Evolutionary conservation across 2,888 invertebrate genomes (phyloP).

Genomic region (Harmothoe impar): DNA sequence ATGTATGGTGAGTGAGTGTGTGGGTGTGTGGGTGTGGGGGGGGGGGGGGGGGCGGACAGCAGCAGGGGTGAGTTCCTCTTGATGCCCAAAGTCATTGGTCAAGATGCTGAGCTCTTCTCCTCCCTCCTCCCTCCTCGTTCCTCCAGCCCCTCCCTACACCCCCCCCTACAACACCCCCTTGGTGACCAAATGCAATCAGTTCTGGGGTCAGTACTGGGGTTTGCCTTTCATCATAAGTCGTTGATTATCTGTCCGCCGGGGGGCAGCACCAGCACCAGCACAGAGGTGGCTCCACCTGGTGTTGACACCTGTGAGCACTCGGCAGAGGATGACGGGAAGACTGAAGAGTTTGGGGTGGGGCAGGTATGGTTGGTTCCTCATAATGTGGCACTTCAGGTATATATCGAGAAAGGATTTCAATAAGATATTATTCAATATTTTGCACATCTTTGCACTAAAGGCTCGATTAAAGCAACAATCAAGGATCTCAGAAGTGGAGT

Average conservation of each 20-base stretch:
- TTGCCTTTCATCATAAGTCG: conserved; percentile 47
- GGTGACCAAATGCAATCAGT: conserved; percentile 32
- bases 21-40: not conserved
- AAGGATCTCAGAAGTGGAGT: no score
- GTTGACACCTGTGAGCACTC: conserved; percentile 41
- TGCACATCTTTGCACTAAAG: no score
- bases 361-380: not conserved
- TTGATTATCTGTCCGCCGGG: conserved; percentile 40
- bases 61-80: not conserved
- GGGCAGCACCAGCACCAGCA: conserved; percentile 26
- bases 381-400: no score
- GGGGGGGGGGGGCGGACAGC: not conserved
- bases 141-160: not conserved
- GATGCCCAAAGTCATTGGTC: not conserved
- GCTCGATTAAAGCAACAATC: no score
- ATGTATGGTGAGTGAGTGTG: no score
- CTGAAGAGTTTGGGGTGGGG: not conserved
- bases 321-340: not conserved
- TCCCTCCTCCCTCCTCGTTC: not conserved
- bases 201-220: not conserved
- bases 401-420: no score
- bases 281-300: not conserved
- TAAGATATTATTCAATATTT: no score
- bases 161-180: not conserved
- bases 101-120: not conserved